Conservation (phyloP, 92 coral and sea anemone genomes). For the Plumapathes pennacea region DNA sequence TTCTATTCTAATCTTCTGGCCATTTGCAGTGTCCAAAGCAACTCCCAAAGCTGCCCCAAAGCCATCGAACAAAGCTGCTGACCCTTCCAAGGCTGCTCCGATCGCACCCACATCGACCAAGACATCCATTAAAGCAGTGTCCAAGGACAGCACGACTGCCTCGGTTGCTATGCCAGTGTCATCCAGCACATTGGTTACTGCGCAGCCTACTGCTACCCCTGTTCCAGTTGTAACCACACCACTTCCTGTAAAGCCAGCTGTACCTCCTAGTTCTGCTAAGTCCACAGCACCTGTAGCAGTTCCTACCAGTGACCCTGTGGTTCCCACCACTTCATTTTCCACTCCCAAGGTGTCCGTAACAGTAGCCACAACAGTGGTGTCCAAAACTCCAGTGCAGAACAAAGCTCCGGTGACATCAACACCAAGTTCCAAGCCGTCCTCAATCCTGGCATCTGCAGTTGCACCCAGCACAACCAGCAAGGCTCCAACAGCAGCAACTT, state of each 20-base stretch:
- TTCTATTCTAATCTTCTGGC: too few species aligned
- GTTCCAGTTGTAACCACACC: conserved; percentile 14
- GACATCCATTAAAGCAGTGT: too few species aligned
- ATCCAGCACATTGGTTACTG: too few species aligned
- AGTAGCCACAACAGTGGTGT: too few species aligned
- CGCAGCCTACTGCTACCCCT: conserved; percentile 11
- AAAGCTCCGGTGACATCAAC: not conserved
- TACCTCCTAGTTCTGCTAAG: too few species aligned
- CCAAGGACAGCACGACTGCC: too few species aligned
- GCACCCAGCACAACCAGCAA: not conserved
- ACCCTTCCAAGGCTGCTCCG: not conserved
- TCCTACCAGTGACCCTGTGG: too few species aligned
- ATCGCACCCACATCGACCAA: conserved; percentile 2
- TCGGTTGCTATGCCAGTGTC: too few species aligned
- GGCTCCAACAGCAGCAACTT: not conserved
- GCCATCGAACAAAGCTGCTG: not conserved
- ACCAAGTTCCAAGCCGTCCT: conserved; percentile 17
- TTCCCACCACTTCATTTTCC: too few species aligned
- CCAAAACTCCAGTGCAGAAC: too few species aligned
- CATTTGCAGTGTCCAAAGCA: conserved; percentile 10
- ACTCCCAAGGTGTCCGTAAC: too few species aligned
- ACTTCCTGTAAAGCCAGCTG: not conserved
- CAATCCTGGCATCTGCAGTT: conserved; percentile 41
- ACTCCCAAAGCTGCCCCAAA: not conserved
- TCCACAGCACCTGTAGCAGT: too few species aligned